phyloP scores from a whole-genome alignment of 2,797 vertebrate genomes.

The Spondyliosoma cantharus region DNA sequence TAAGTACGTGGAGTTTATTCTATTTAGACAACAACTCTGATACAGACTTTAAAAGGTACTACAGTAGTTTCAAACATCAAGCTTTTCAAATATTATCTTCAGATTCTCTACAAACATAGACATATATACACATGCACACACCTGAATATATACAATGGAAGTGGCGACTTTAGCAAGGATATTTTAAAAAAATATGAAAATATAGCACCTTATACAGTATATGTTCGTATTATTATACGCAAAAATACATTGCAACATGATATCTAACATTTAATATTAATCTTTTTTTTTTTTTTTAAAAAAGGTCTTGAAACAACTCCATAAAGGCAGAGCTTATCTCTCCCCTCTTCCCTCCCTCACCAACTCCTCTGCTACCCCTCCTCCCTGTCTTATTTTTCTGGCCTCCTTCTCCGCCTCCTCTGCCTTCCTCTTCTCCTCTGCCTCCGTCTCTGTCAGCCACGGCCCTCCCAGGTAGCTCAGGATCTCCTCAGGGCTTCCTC shows the following conservation, averaged over 20 bases:
- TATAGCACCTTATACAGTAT: slow-evolving; percentile 48
- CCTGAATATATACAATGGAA: slow-evolving; percentile 48
- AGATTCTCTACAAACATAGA: slow-evolving; percentile 11
- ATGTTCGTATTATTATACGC: slow-evolving; percentile 23
- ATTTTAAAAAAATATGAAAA: slow-evolving; percentile 66
- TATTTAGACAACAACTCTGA: slow-evolving; percentile 29
- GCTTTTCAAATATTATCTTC: slow-evolving; percentile 22
- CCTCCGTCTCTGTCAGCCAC: slow-evolving; percentile 82
- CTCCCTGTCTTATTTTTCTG: slow-evolving; percentile 75
- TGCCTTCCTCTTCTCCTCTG: slow-evolving; percentile 67
- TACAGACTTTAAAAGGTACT: slow-evolving; percentile 14
- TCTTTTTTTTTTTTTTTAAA: not conserved
- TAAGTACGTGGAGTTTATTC: slow-evolving; percentile 34
- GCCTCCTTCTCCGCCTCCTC: slow-evolving; percentile 80
- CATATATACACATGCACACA: slow-evolving; percentile 30
- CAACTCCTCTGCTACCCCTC: slow-evolving; percentile 74
- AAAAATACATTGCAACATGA: slow-evolving; percentile 25
- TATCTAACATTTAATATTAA: slow-evolving; percentile 6
- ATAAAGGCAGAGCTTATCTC: slow-evolving; percentile 69
- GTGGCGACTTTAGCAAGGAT: slow-evolving; percentile 9
- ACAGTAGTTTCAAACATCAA: slow-evolving; percentile 31
- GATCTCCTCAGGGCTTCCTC: slow-evolving; percentile 87
- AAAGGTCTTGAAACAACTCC: not conserved
- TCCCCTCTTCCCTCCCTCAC: slow-evolving; percentile 80
- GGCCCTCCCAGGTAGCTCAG: slow-evolving; percentile 86